Evolutionary conservation across 2,888 invertebrate genomes (phyloP).

Genomic region (Venusia cambrica): DNA sequence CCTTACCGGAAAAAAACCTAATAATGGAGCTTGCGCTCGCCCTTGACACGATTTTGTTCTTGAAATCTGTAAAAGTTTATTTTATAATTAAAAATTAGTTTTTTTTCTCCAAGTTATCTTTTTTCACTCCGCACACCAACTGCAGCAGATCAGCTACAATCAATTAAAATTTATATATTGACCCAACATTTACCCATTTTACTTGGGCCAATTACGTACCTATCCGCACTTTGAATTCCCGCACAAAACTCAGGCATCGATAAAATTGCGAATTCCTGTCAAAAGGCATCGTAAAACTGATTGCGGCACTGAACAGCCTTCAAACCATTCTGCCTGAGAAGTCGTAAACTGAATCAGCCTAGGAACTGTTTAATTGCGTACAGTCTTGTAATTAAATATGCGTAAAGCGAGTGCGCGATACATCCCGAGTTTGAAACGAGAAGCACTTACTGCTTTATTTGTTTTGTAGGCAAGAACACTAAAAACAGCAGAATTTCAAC

Average conservation of each 20-base stretch:
- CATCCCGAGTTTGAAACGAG: conserved; percentile 32
- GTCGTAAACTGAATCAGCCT: conserved; percentile 66
- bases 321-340: conserved; percentile 18
- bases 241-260: conserved; percentile 39
- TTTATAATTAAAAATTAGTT: too few species aligned
- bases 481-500: conserved; percentile 17
- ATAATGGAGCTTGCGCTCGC: too few species aligned
- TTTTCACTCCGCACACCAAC: too few species aligned
- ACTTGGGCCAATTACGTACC: conserved; percentile 6
- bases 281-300: conserved; percentile 66
- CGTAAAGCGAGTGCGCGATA: conserved; percentile 44
- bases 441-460: conserved; percentile 27
- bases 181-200: background rate
- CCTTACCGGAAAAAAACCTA: too few species aligned
- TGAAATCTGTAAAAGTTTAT: too few species aligned
- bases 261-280: conserved; percentile 60
- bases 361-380: conserved; percentile 65
- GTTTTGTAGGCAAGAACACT: conserved; percentile 21
- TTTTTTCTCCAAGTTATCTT: too few species aligned
- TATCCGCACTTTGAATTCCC: conserved; percentile 20
- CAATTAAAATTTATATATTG: too few species aligned
- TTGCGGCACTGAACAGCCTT: conserved; percentile 60
- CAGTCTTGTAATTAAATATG: conserved; percentile 55
- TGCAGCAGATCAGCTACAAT: too few species aligned
- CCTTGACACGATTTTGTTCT: too few species aligned